A percentile compares a stretch with the other conserved stretches of the same genome.
These are phyloP conservation scores for Onychorhynchus coronatus DNA, from an alignment of 2,113 vertebrate species.

Conservation along the genomic window DNA sequence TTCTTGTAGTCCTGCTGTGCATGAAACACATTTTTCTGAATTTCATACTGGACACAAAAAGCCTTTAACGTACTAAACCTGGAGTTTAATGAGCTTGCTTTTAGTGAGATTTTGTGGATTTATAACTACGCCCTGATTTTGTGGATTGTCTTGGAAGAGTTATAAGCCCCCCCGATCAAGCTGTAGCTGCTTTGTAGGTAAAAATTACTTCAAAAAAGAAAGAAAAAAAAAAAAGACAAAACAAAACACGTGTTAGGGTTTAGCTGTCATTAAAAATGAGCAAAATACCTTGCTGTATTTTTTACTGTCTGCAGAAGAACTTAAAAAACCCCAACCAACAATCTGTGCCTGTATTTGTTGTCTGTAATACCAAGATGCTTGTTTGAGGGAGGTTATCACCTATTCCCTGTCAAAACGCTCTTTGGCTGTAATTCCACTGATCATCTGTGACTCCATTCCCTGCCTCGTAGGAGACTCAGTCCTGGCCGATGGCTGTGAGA, in stretches of 20 bases:
- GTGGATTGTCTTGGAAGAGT: accelerated
- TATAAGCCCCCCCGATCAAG: not conserved
- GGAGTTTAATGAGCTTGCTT: not conserved
- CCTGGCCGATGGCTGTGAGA: not conserved
- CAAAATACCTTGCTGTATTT: not conserved
- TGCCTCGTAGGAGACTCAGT: not conserved
- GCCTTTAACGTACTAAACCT: accelerated
- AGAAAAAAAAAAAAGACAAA: not conserved
- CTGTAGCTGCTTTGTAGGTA: not conserved
- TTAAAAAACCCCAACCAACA: not conserved
- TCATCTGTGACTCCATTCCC: not conserved
- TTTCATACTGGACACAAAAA: not conserved
- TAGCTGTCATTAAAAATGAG: not conserved
- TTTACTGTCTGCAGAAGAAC: not conserved
- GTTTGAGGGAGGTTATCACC: not conserved
- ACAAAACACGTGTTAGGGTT: not conserved
- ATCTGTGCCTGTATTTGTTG: not conserved
- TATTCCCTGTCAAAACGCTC: not conserved
- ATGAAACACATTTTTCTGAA: not conserved
- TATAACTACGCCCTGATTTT: not conserved
- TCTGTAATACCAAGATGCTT: not conserved
- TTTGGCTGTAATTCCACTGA: not conserved
- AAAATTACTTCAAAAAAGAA: not conserved
- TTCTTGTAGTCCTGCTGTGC: not conserved
- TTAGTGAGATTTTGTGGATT: not conserved